Evolutionary conservation across 2,797 vertebrate species (phyloP), one percentile per base, ranked within the genome.

Genomic region (Manis crassicaudata): DNA sequence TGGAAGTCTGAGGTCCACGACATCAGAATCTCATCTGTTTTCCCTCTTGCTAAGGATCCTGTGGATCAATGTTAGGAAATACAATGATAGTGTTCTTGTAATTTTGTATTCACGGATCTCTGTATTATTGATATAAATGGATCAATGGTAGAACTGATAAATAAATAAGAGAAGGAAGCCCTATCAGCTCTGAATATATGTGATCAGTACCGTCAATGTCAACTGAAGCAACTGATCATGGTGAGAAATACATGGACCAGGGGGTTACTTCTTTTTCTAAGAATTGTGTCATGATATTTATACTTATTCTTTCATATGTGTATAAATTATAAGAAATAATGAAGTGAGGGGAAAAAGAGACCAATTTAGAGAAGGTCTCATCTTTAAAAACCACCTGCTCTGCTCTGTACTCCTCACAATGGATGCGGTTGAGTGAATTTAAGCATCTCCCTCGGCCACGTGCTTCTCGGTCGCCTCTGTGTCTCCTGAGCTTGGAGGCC

Each of bases 391-490:
- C 37, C 32, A 4, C 68, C 11, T 21, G 25, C 50, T 88, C 60
- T 79, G 50, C 21, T 65, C 27, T 21, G 16, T 35, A 7, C 50
- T 58, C 56, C 80, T 58, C 72, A 72, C 85, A 37, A 40, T 4
- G 65, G n/a, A 20, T 0, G 10, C 11, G 4, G 11, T 4, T 2
- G 5, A 37, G 29, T 0, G 2, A 13, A 18, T 18, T 20, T 32
- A 13, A 4, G 14, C 29, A 0, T 43, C 70, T 29, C 13, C 23
- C 5, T 0, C 5, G 70, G 62, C 3, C 40, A 17, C 0, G 0
- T 2, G 0, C 43, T 21, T n/a, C 29, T 0, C 14, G 21, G 23
- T 29, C 11, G 7, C 9, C 54, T 70, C n/a, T 16, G 54, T 16
- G 54, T 62, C 10, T 25, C 12, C 1, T 16, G 63, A 52, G n/a